Base-by-base conservation (phyloP, 2,888 invertebrate species). In the Homarus gammarus region DNA sequence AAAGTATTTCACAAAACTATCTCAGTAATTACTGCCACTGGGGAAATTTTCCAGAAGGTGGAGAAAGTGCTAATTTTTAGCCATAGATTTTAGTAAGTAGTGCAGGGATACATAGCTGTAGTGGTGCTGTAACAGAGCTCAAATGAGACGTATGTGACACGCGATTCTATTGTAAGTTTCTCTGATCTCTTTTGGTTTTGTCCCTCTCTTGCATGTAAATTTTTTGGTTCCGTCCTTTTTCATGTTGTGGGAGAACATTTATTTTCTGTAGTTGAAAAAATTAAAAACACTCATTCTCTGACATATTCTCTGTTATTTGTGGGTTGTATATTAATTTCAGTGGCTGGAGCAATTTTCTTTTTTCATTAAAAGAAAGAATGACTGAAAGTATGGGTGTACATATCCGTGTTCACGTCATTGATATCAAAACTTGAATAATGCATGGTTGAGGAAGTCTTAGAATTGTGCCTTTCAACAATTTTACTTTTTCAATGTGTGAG, bases 301-400 rank as follows among this genome's bases (percentile, higher is more conserved):
- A 44, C 44, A n/a, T 44, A 18, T 22, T 33, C 15, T 36, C 27
- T 73, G 44, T 75, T 44, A 44, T 31, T 49, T 75, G 75, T 75
- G 75, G 75, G 75, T 75, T 75, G 75, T 75, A 75, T 44, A 75
- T 22, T 64, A n/a, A 49, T 31, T 40, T 75, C 31, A 44, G 75
- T 44, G 2, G 75, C 18, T 75, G 75, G 44, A 44, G 75, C n/a
- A 22, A 22, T 75, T 75, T 75, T 44, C 12, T 15, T 75, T 40
- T 64, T 64, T n/a, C 6, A 27, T 27, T 6, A n/a, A 27, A 44
- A 75, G 75, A 27, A 44, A 5, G 44, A 27, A 33, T 75, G 75
- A 40, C 15, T 73, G 73, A 75, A 36, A 75, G 49, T 75, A 44
- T n/a, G 40, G n/a, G 49, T 44, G 44, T 75, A 44, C 27, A 44